These are phyloP conservation scores for Heliconius eleuchia DNA, from an alignment of 1,140 invertebrate genomes.

Conservation along the genomic window DNA sequence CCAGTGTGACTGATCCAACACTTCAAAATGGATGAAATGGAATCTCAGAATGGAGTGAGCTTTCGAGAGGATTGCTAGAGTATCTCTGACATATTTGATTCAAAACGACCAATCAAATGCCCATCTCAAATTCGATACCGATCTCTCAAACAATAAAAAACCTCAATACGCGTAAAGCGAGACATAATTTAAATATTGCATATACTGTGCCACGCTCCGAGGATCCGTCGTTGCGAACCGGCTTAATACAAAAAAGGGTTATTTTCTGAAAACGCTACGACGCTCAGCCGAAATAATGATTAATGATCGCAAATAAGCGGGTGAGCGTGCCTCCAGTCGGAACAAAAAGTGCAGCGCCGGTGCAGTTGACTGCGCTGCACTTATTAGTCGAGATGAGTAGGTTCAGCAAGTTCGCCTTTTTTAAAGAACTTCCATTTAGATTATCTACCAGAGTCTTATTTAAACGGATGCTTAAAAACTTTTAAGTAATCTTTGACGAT, in stretches of 20 bases:
- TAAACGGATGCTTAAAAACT: neutral
- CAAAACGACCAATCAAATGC: constrained; percentile 19
- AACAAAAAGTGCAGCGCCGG: constrained; percentile 63
- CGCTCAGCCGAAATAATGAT: constrained; percentile 78
- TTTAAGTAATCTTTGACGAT: neutral
- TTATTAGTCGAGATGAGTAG: constrained; percentile 15
- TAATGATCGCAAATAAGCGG: constrained; percentile 80
- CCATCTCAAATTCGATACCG: constrained; percentile 37
- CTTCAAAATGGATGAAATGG: too few species aligned
- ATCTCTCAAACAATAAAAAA: constrained; percentile 37
- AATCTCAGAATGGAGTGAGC: too few species aligned
- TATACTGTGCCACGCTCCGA: constrained; percentile 32
- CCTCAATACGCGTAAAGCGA: constrained; percentile 39
- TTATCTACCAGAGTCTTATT: constrained; percentile 2
- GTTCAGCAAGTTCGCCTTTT: neutral
- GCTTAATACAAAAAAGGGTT: constrained; percentile 73
- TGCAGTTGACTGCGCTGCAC: constrained; percentile 63
- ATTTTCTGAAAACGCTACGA: constrained; percentile 74
- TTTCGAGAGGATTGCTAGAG: too few species aligned
- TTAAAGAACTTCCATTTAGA: constrained; percentile 16
- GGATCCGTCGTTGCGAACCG: constrained; percentile 37
- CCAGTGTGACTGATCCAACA: too few species aligned
- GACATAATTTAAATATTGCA: constrained; percentile 52
- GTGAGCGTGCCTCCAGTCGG: constrained; percentile 54
- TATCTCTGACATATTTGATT: too few species aligned